These are phyloP conservation scores for Oithona nana DNA, from an alignment of 2,888 invertebrate species.

Conservation along the genomic window DNA sequence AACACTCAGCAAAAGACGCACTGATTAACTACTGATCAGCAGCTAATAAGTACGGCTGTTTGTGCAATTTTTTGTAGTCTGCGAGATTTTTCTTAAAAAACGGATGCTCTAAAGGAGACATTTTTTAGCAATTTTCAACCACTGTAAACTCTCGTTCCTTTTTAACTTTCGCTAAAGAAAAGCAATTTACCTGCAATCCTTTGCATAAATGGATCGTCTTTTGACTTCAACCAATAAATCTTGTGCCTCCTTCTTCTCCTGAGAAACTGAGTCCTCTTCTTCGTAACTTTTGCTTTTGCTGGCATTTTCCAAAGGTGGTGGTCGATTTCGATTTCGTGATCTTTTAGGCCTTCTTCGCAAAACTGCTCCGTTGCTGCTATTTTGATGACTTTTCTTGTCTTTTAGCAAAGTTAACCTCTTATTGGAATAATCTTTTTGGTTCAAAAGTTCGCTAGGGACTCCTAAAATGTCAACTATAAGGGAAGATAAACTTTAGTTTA, in stretches of 20 bases:
- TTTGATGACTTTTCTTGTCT: conserved; percentile 4
- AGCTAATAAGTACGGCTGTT: too few relatives aligned
- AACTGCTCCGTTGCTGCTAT: neutral
- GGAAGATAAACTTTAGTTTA: too few relatives aligned
- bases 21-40: too few relatives aligned
- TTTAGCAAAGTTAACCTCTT: conserved; percentile 5
- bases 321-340: neutral
- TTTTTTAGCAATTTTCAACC: too few relatives aligned
- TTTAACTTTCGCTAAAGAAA: conserved; percentile 23
- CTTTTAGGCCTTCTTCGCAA: neutral
- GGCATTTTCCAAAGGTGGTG: neutral
- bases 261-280: too few relatives aligned
- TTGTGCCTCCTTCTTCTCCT: neutral
- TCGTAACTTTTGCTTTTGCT: conserved; percentile 1
- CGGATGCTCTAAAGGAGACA: too few relatives aligned
- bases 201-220: neutral
- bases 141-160: too few relatives aligned
- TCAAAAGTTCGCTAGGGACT: conserved; percentile 11
- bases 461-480: conserved; percentile 17
- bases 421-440: conserved; percentile 1
- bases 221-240: neutral
- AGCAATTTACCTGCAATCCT: neutral
- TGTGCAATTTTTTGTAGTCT: too few relatives aligned
- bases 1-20: too few relatives aligned
- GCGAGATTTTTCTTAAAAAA: too few relatives aligned